Evolutionary conservation across 1,140 invertebrate species (phyloP), one percentile per base, ranked within the genome.

Genomic region (Hyles euphorbiae): DNA sequence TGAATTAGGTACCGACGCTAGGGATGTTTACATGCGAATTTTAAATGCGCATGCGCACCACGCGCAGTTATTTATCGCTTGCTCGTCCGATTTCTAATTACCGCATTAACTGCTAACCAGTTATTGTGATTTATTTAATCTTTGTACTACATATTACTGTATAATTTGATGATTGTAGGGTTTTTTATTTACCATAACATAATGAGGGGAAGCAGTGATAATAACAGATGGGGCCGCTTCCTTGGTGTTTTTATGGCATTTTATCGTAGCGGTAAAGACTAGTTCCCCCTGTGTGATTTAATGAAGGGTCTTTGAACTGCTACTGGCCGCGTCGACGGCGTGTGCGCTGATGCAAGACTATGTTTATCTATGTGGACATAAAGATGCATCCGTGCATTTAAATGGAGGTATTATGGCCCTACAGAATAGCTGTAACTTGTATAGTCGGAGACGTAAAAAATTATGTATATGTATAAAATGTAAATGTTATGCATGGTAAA

Each of bases 281-380:
- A 58, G 57, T 56, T 63, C 57, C 58, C 59, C 62, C 55, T 61
- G 56, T 6, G 61, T 61, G 62, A 62, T 50, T 61, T 78, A 78
- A 74, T 72, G 58, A 74, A 67, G 70, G 72, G 74, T 74, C 70
- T 76, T 72, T 78, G 71, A 77, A 74, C 70, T 58, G 56, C 63
- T 61, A 57, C 56, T 45, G 36, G 50, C 46, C 55, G 36, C 58
- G 50, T 49, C 63, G 63, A 60, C 67, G 60, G 53, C 57, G 57
- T 60, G 56, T 65, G 57, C 46, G n/a, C 46, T 11, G 46, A 40
- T 48, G 10, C 10, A 48, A 48, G 8, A 48, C n/a, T 48, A 48
- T 48, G 36, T 40, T 40, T 48, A 48, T 11, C n/a, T 48, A n/a
- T 48, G 46, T 48, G 12, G n/a, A 48, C 5, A n/a, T 48, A 48